Evolutionary conservation across 2,797 vertebrate species (phyloP).

Genomic region (Dromococcyx pavoninus): DNA sequence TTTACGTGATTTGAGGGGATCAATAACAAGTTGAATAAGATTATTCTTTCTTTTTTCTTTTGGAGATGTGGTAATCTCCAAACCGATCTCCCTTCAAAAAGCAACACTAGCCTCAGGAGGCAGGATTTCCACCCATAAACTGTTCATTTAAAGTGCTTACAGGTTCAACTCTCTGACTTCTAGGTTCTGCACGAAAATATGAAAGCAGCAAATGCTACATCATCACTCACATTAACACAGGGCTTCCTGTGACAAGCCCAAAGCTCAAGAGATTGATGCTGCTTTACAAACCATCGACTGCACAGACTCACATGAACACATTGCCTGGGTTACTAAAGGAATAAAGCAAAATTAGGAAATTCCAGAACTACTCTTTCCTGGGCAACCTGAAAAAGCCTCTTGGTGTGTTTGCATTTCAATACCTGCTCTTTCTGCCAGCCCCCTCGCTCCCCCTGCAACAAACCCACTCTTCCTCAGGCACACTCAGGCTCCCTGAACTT

Average conservation of each 20-base stretch:
- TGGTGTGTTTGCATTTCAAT: background rate
- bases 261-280: background rate
- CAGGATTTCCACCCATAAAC: background rate
- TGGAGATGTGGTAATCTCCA: background rate
- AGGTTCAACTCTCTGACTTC: background rate
- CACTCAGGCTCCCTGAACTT: background rate
- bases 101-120: background rate
- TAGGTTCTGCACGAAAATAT: background rate
- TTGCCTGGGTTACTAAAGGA: rapidly evolving
- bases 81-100: background rate
- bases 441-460: background rate
- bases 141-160: background rate
- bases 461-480: background rate
- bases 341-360: background rate
- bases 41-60: background rate
- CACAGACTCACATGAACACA: rapidly evolving
- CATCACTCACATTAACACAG: rapidly evolving
- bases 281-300: background rate
- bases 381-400: background rate
- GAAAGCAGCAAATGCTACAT: background rate
- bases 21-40: background rate
- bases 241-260: background rate
- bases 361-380: background rate
- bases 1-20: background rate
- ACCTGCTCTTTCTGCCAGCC: background rate